Conservation (phyloP, 1,140 invertebrate species). For the Phymastichus coffea region DNA sequence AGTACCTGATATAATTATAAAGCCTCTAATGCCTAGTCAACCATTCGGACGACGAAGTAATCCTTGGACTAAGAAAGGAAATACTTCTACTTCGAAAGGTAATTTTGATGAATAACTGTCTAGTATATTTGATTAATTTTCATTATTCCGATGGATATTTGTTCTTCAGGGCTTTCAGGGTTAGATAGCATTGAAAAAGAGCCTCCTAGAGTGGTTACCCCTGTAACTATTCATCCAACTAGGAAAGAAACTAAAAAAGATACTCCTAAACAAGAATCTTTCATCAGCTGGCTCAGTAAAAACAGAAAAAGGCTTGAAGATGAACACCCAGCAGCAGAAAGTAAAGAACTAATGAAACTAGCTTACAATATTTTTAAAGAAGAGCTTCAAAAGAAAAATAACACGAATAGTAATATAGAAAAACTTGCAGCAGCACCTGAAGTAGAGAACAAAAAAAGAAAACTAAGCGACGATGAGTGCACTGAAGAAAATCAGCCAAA, state of each 20-base stretch:
- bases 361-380: slow-evolving; percentile 59
- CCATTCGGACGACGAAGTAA: slow-evolving; percentile 39
- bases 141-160: neutral
- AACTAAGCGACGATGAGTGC: slow-evolving; percentile 11
- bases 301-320: slow-evolving; percentile 58
- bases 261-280: slow-evolving; percentile 47
- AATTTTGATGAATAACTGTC: too few species aligned
- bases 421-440: too few species aligned
- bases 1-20: slow-evolving; percentile 42
- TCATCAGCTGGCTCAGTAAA: slow-evolving; percentile 61
- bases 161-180: slow-evolving; percentile 39
- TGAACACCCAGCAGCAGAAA: slow-evolving; percentile 59
- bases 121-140: too few species aligned
- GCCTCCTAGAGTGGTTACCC: slow-evolving; percentile 29
- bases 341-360: slow-evolving; percentile 57
- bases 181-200: slow-evolving; percentile 39
- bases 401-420: neutral
- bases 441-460: slow-evolving; percentile 25
- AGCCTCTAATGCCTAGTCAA: slow-evolving; percentile 42
- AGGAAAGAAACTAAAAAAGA: slow-evolving; percentile 35
- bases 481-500: slow-evolving; percentile 35
- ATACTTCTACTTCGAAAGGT: slow-evolving; percentile 33
- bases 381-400: neutral
- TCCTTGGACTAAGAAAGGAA: slow-evolving; percentile 46
- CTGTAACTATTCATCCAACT: slow-evolving; percentile 10